Evolutionary conservation across 2,888 invertebrate genomes (phyloP), one percentile per base, ranked within the genome.

Genomic region (Pammene fasciana): DNA sequence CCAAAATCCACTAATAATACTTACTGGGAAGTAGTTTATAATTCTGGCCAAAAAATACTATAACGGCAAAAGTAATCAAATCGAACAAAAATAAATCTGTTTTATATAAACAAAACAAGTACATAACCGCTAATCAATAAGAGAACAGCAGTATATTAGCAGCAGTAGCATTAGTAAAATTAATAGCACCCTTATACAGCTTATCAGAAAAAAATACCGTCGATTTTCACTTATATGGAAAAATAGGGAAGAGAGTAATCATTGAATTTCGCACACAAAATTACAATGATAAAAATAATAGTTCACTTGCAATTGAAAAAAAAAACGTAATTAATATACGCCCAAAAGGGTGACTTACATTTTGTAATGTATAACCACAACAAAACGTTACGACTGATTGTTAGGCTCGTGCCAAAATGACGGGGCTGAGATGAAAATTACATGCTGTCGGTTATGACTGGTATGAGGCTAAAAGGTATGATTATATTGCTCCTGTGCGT

Each of bases 61-160:
- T n/a, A n/a, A n/a, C n/a, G n/a, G n/a, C n/a, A n/a, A n/a, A n/a
- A n/a, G n/a, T n/a, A n/a, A n/a, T n/a, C n/a, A n/a, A n/a, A n/a
- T n/a, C n/a, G n/a, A n/a, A n/a, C n/a, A n/a, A n/a, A n/a, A n/a
- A n/a, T 0, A 43, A 43, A 9, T 38, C 41, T 64, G 68, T 71
- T 89, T 91, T 80, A 72, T 88, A 90, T 88, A 90, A 81, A 86
- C 87, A 90, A 84, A 91, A 92, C 90, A 92, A 82, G 85, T 84
- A 83, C 81, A 45, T 26, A 4, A 26, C 4, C 26, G 4, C 2
- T 26, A 26, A 26, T 26, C 26, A 26, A 26, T 26, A 26, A 45
- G 13, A 45, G 11, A 45, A 45, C 11, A 11, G n/a, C n/a, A n/a
- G n/a, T n/a, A n/a, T n/a, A n/a, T n/a, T n/a, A n/a, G n/a, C n/a